Evolutionary conservation across 1,140 invertebrate species (phyloP).

Genomic region (Portunus trituberculatus): DNA sequence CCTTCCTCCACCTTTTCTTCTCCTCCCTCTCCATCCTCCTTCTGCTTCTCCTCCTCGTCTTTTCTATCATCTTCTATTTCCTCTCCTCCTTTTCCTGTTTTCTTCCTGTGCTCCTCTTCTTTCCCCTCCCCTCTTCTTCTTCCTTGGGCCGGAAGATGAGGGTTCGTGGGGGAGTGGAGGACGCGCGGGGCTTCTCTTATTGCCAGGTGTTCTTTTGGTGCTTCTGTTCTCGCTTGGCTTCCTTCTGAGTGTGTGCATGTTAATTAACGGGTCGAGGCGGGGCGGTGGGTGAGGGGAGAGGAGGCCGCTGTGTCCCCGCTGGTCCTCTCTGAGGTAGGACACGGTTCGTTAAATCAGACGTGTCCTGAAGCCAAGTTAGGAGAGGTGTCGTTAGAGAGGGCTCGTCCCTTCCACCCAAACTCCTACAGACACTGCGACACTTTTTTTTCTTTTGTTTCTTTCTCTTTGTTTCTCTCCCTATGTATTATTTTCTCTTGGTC

Average conservation of each 20-base stretch:
- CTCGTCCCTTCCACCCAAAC: neutral
- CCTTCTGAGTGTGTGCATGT: neutral
- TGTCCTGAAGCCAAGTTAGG: slow-evolving; percentile 9
- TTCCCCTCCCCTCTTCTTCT: neutral
- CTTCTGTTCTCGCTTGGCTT: neutral
- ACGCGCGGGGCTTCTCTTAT: neutral
- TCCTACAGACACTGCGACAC: too few species aligned
- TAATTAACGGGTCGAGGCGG: neutral
- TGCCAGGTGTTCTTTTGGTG: slow-evolving; percentile 2
- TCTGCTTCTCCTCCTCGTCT: neutral
- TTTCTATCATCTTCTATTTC: neutral
- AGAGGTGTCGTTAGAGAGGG: neutral
- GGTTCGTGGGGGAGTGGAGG: neutral
- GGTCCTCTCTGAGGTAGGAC: neutral
- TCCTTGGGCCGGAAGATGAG: neutral
- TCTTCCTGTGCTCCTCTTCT: neutral
- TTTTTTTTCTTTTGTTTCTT: too few species aligned
- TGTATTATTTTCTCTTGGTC: neutral
- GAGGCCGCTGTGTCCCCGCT: neutral
- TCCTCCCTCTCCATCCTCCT: neutral
- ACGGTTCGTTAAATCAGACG: slow-evolving; percentile 4
- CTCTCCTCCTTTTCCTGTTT: neutral
- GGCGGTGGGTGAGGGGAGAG: neutral
- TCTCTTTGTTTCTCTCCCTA: neutral
- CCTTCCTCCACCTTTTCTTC: neutral